Base-by-base conservation (phyloP, 2,888 invertebrate genomes). In the Drosophila infuscata region DNA sequence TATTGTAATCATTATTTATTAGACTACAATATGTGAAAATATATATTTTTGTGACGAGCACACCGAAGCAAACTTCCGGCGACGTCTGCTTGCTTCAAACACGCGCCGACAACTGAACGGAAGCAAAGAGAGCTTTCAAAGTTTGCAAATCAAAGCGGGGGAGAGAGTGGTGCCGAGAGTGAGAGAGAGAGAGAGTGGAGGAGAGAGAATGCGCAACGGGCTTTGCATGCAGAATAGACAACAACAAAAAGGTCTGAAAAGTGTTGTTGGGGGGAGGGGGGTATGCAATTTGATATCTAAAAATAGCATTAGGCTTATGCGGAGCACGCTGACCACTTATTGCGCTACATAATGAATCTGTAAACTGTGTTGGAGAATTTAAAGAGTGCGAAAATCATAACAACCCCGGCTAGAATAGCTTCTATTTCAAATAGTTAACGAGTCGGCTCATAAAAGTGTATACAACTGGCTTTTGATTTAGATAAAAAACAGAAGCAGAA, bases 41-140 rank as follows among this genome's bases (percentile, higher is more conserved):
- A 15, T 35, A 9, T 12, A 3, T 51, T 25, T 53, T 25, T 5
- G 11, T 9, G 33, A 8, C 41, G 32, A 48, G 35, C 36, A 33
- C n/a, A 51, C 8, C 46, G 38, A 70, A 15, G 48, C 43, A 41
- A 54, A 25, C 25, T 46, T 67, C 29, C 35, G 33, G 64, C 46
- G 43, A 73, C 79, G 63, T 67, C 73, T 48, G 66, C 46, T 54
- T 15, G 30, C 53, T 58, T 73, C 30, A 30, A 66, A 73, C 57
- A 57, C 69, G 54, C 72, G 69, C 11, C 36, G 41, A 25, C 20
- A 58, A 79, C 79, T 79, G 61, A 76, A 38, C 36, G 48, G 25
- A 11, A 9, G n/a, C 41, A 29, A 20, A 33, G 20, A 38, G 36
- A 48, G 58, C 56, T 57, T 60, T 25, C 51, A 57, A 43, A 43